Conservation (phyloP, 1,140 invertebrate genomes). For the Stegodyphus dumicola region DNA sequence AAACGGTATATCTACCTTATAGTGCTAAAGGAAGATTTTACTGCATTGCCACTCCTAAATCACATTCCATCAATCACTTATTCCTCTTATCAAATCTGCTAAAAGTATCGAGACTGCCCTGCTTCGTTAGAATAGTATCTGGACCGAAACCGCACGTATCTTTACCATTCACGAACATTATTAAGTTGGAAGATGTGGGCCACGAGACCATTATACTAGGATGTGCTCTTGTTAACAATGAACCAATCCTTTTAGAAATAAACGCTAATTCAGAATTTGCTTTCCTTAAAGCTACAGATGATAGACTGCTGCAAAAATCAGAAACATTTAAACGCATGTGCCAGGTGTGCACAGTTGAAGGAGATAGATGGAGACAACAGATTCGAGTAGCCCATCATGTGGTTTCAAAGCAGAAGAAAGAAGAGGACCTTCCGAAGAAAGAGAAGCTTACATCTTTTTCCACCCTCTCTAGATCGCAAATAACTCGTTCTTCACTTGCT, state of each 20-base stretch:
- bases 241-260: conserved; percentile 67
- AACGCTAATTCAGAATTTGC: conserved; percentile 67
- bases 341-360: conserved; percentile 64
- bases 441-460: not conserved
- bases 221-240: conserved; percentile 67
- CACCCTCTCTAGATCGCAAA: not conserved
- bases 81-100: conserved; percentile 67
- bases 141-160: conserved; percentile 66
- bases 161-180: conserved; percentile 66
- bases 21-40: conserved; percentile 67
- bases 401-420: conserved; percentile 8
- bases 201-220: conserved; percentile 68
- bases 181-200: conserved; percentile 66
- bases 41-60: conserved; percentile 65
- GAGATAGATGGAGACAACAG: conserved; percentile 65
- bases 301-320: conserved; percentile 58
- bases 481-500: not conserved
- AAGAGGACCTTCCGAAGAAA: too few relatives aligned
- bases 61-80: conserved; percentile 66
- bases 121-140: conserved; percentile 66
- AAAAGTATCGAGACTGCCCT: conserved; percentile 65
- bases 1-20: conserved; percentile 68
- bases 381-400: conserved; percentile 64
- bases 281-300: conserved; percentile 61
- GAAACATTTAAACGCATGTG: conserved; percentile 63